Base-by-base conservation (phyloP, 2,888 invertebrate genomes). In the Unio delphinus region DNA sequence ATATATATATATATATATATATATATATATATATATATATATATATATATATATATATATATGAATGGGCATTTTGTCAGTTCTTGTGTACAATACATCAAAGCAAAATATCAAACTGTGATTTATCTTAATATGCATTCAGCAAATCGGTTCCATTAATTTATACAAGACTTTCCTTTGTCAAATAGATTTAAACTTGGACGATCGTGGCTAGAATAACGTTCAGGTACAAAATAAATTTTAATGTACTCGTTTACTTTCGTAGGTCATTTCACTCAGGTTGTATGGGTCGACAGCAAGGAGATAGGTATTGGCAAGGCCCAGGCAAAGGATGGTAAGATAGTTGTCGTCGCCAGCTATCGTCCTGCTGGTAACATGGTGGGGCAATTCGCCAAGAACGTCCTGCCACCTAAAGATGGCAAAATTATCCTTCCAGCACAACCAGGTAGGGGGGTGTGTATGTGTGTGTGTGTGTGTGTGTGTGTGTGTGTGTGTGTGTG, bases 291-390 rank as follows among this genome's bases (percentile, higher is more conserved):
- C 78, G 93, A 93, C 61, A 94, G 93, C 70, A 92, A 92, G 66
- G 93, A 94, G 83, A 85, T 96, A 5, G 96, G 96, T 1, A 93
- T 96, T 0, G 96, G 95, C 4, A 92, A 94, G 83, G 93, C 94
- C 0, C 92, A 93, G 81, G 93, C 93, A 69, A 93, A 93, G 71
- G 94, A 94, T 74, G 95, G 95, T n/a, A 87, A 88, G 68, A 83
- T 94, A 76, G 95, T 94, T 88, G 96, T 97, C 0, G 97, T 98
- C 1, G 95, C 95, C 59, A 95, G 96, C 90, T 98, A 98, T 89
- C 93, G 93, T 81, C 98, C 98, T 0, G 94, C 97, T 0, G 98
- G 97, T 1, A 98, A 98, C 90, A 90, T 93, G 61, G 92, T 94
- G 3, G 95, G 95, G 4, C 92, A 92, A 45, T 95, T 95, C 89